These are phyloP conservation scores for Zaprionus inermis DNA, from an alignment of 1,140 invertebrate species.

Conservation along the genomic window DNA sequence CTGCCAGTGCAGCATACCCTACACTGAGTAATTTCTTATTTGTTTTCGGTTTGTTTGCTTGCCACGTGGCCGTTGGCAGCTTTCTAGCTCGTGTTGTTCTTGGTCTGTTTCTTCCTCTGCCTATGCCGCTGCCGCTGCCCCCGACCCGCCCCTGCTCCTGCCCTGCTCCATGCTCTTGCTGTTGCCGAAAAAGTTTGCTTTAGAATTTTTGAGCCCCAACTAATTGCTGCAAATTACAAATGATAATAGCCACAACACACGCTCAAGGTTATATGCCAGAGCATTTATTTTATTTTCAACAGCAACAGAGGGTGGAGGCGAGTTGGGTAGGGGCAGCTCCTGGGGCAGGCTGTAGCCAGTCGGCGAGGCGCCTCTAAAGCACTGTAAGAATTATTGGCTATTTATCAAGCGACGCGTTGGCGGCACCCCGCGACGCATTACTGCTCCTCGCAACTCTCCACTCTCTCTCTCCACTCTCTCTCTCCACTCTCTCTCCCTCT, in stretches of 20 bases:
- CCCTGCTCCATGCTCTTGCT: constrained; percentile 28
- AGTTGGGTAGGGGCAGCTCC: not conserved
- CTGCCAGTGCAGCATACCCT: not conserved
- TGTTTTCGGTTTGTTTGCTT: constrained; percentile 47
- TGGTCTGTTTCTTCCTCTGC: not conserved
- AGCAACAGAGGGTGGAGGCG: constrained; percentile 9
- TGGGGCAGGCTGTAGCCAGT: constrained; percentile 22
- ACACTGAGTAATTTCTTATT: constrained; percentile 37
- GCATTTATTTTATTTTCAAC: constrained; percentile 78
- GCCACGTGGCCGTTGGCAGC: constrained; percentile 50
- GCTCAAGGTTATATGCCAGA: constrained; percentile 78
- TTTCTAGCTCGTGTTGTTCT: constrained; percentile 49
- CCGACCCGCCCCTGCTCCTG: constrained; percentile 13
- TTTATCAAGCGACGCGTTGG: constrained; percentile 75
- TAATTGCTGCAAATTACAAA: constrained; percentile 82
- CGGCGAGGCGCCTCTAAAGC: constrained; percentile 52
- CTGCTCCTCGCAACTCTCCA: not conserved
- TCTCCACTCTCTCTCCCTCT: constrained; percentile 34
- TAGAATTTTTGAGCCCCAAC: constrained; percentile 82
- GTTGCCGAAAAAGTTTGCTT: constrained; percentile 75
- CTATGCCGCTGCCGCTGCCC: not conserved
- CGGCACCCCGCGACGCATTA: constrained; percentile 1
- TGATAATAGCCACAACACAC: constrained; percentile 83
- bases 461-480: constrained; percentile 6
- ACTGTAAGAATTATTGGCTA: constrained; percentile 80